A percentile compares a stretch with the other conserved stretches of the same genome.
These are phyloP conservation scores for Plemyria rubiginata DNA, from an alignment of 2,888 invertebrate genomes.

Conservation along the genomic window DNA sequence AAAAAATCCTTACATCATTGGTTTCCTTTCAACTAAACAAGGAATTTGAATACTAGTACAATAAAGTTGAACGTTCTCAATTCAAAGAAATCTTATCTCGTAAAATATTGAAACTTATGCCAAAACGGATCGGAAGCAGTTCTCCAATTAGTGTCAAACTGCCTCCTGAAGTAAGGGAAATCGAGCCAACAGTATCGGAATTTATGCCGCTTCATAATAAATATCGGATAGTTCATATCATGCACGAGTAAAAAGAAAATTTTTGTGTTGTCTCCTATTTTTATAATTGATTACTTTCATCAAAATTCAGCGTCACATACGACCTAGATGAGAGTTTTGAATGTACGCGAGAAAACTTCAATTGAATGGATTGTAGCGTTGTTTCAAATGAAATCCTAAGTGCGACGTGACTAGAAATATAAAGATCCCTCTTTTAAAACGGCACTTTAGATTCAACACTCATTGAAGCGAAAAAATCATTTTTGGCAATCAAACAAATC, in stretches of 20 bases:
- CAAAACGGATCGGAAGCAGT: conserved; percentile 19
- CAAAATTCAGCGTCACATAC: conserved; percentile 21
- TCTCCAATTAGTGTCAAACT: conserved; percentile 40
- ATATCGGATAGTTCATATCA: background rate
- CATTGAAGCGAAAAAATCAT: conserved; percentile 9
- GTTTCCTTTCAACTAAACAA: too few species aligned
- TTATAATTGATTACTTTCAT: background rate
- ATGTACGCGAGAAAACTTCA: conserved; percentile 33
- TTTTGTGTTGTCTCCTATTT: conserved; percentile 2
- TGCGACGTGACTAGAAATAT: conserved; percentile 33
- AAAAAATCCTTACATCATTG: too few species aligned
- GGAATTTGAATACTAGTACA: too few species aligned
- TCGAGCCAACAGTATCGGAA: conserved; percentile 21
- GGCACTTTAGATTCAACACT: conserved; percentile 22
- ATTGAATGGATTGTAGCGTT: conserved; percentile 35
- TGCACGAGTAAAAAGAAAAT: background rate
- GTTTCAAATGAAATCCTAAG: conserved; percentile 28
- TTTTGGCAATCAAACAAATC: conserved; percentile 6
- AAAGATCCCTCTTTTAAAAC: conserved; percentile 22
- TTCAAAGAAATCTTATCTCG: conserved; percentile 2
- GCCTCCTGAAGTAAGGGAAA: conserved; percentile 25
- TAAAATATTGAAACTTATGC: conserved; percentile 21
- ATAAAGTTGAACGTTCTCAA: background rate
- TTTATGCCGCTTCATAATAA: conserved; percentile 4
- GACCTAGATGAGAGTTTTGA: conserved; percentile 27